These are phyloP conservation scores for Vulpes ferrilata DNA, from an alignment of 2,113 vertebrate species.

Conservation along the genomic window DNA sequence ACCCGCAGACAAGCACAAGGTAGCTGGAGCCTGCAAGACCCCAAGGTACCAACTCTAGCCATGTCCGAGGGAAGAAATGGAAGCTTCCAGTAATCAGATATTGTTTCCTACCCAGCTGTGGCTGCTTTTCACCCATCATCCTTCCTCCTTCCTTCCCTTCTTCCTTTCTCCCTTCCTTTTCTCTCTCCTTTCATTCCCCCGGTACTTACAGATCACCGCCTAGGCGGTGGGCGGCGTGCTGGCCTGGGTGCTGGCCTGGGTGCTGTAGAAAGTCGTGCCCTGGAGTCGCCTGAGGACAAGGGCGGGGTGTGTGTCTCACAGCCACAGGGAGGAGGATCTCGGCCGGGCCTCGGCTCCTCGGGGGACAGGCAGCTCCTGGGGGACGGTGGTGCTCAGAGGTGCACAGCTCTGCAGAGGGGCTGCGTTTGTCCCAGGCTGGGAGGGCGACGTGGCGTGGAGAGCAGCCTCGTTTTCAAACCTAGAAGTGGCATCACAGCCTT, in stretches of 20 bases:
- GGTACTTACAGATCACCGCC: neutral
- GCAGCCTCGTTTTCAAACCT: neutral
- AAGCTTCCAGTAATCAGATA: neutral
- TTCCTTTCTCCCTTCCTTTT: neutral
- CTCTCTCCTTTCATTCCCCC: neutral
- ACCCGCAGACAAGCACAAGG: neutral
- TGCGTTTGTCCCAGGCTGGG: neutral
- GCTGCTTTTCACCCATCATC: neutral
- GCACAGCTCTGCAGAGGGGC: neutral
- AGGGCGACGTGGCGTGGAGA: neutral
- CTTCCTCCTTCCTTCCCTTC: rapidly evolving
- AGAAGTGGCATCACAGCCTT: neutral
- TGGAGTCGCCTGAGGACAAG: neutral
- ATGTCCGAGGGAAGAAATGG: neutral
- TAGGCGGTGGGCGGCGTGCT: neutral
- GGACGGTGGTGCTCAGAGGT: neutral
- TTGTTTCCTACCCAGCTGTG: neutral
- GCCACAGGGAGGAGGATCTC: neutral
- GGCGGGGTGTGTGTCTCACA: rapidly evolving
- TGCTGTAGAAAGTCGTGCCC: neutral
- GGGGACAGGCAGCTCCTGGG: neutral
- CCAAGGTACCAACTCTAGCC: neutral
- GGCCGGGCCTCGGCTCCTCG: neutral
- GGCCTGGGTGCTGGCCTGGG: too few relatives aligned
- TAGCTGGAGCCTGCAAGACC: neutral